A percentile compares a stretch with the other conserved stretches of the same genome.
Evolutionary conservation across 1,140 invertebrate genomes (phyloP).

Genomic region (Ceratoteleas bidentatus): DNA sequence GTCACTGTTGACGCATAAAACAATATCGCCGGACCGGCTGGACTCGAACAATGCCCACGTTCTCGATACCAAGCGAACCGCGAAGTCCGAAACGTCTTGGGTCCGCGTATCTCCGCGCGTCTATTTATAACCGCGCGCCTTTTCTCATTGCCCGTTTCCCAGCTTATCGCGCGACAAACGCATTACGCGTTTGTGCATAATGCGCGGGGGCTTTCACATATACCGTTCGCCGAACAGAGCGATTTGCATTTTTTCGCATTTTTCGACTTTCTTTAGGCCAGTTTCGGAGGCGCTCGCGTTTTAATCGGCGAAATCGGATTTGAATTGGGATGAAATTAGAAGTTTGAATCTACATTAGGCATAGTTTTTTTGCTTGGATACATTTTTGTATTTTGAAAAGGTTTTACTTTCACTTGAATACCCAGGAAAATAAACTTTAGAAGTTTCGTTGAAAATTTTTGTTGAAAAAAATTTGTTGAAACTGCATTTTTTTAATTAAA

Average conservation of each 20-base stretch:
- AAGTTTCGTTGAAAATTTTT: too few relatives aligned
- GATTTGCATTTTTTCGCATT: constrained; percentile 17
- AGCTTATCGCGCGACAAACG: constrained; percentile 34
- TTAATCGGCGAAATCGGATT: too few relatives aligned
- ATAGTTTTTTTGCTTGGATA: too few relatives aligned
- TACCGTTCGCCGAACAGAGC: constrained; percentile 11
- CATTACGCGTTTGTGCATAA: constrained; percentile 34
- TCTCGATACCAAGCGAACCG: constrained; percentile 57
- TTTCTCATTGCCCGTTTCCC: constrained; percentile 43
- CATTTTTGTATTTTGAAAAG: too few relatives aligned
- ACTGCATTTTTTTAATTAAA: too few relatives aligned
- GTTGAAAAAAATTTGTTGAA: too few relatives aligned
- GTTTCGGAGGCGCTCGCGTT: neutral
- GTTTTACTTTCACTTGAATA: too few relatives aligned
- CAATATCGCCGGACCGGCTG: constrained; percentile 36
- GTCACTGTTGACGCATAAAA: constrained; percentile 12
- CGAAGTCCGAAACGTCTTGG: constrained; percentile 52
- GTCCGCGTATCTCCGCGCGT: constrained; percentile 23
- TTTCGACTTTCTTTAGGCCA: constrained; percentile 4
- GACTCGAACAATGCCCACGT: constrained; percentile 56
- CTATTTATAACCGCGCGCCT: constrained; percentile 36
- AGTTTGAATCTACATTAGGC: too few relatives aligned
- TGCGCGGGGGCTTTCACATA: constrained; percentile 28
- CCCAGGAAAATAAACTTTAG: too few relatives aligned
- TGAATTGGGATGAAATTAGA: too few relatives aligned